Conservation (phyloP, 2,888 invertebrate genomes). For the Drosophila rubida region DNA sequence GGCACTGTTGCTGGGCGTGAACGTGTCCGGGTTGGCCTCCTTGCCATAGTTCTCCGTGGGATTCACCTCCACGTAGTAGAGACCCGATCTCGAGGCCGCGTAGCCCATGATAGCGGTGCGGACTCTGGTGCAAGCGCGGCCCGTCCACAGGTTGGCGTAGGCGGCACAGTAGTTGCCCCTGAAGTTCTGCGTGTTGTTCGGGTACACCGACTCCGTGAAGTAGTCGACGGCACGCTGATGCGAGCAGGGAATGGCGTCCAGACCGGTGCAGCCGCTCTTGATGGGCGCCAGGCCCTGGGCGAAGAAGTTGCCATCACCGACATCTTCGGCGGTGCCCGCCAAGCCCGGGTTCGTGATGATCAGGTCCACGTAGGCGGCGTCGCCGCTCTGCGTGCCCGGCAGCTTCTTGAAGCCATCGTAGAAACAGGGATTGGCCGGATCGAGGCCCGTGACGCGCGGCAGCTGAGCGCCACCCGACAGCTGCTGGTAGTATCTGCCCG, state of each 20-base stretch:
- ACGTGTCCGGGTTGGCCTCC: constrained; percentile 25
- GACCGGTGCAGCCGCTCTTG: constrained; percentile 63
- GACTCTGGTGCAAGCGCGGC: background rate
- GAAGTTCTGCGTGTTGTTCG: constrained; percentile 40
- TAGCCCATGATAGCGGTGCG: constrained; percentile 40
- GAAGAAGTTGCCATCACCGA: constrained; percentile 82
- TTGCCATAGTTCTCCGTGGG: constrained; percentile 35
- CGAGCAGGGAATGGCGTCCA: constrained; percentile 56
- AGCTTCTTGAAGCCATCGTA: constrained; percentile 71
- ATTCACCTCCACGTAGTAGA: constrained; percentile 48
- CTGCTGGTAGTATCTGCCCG: constrained; percentile 70
- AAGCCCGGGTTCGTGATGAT: constrained; percentile 80
- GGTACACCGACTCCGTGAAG: constrained; percentile 76
- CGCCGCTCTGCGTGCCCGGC: constrained; percentile 73
- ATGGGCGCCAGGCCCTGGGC: constrained; percentile 72
- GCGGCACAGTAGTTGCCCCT: constrained; percentile 53
- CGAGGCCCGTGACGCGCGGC: constrained; percentile 81
- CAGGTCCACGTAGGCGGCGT: constrained; percentile 81
- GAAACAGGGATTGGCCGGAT: constrained; percentile 83
- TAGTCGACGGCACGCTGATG: constrained; percentile 76
- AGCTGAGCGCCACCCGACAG: constrained; percentile 59
- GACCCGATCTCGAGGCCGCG: constrained; percentile 25
- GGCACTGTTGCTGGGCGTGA: constrained; percentile 1
- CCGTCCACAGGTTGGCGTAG: constrained; percentile 13
- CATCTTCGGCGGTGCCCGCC: constrained; percentile 63